Conservation (phyloP, 2,888 invertebrate species). For the Druceiella hillmani region DNA sequence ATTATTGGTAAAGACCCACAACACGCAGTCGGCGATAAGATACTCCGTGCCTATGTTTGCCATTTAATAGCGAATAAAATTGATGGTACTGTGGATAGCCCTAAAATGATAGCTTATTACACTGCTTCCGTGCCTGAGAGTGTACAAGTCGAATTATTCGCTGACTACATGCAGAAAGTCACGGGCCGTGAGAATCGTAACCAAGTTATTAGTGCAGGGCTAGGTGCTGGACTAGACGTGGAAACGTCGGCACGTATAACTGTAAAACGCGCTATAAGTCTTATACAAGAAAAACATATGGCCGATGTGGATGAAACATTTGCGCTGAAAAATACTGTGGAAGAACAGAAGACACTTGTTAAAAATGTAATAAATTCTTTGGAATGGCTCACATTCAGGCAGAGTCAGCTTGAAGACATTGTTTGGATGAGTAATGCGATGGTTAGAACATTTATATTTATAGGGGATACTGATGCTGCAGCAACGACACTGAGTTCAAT, state of each 20-base stretch:
- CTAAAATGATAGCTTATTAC: conserved; percentile 80
- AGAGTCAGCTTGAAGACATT: conserved; percentile 73
- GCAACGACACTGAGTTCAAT: conserved; percentile 57
- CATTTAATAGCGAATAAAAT: conserved; percentile 57
- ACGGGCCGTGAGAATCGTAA: conserved; percentile 58
- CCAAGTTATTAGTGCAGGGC: conserved; percentile 63
- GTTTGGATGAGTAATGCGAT: conserved; percentile 85
- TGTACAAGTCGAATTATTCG: conserved; percentile 54
- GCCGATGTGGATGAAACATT: conserved; percentile 52
- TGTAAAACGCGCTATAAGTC: conserved; percentile 64
- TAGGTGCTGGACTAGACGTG: conserved; percentile 74
- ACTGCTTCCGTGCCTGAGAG: conserved; percentile 66
- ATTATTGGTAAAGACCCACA: conserved; percentile 68
- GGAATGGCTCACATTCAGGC: conserved; percentile 82
- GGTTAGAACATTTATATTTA: conserved; percentile 76
- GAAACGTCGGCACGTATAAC: conserved; percentile 77
- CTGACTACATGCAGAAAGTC: conserved; percentile 65
- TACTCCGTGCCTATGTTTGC: conserved; percentile 69
- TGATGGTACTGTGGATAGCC: conserved; percentile 57
- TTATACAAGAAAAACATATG: conserved; percentile 40
- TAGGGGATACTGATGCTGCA: conserved; percentile 79
- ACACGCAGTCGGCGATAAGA: conserved; percentile 66
- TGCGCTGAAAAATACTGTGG: conserved; percentile 60
- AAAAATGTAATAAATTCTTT: conserved; percentile 53
- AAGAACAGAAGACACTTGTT: conserved; percentile 42